These are phyloP conservation scores for Eremobia ochroleuca DNA, from an alignment of 2,888 invertebrate species.

Conservation along the genomic window DNA sequence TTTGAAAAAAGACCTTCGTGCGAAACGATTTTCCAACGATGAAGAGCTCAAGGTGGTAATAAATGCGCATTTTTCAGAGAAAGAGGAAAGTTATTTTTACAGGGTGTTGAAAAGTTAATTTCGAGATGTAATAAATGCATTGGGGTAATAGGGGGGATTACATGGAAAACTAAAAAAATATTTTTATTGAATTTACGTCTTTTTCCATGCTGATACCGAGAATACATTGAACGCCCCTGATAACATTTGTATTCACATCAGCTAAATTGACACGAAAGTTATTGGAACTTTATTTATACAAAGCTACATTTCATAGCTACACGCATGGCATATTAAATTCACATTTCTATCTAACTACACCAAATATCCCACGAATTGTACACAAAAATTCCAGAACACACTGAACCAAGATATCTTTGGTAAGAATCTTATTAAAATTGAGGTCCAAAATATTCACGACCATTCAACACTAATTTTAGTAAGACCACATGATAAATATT, in stretches of 20 bases:
- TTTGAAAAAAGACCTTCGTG: too few relatives aligned
- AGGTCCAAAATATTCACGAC: background rate
- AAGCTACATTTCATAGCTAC: background rate
- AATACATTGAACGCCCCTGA: too few relatives aligned
- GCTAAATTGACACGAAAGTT: background rate
- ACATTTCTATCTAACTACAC: background rate
- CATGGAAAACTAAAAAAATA: too few relatives aligned
- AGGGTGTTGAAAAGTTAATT: too few relatives aligned
- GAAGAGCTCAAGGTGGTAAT: too few relatives aligned
- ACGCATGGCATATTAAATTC: background rate
- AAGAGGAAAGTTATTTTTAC: too few relatives aligned
- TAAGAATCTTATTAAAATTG: background rate
- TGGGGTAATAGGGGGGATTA: too few relatives aligned
- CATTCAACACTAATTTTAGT: conserved; percentile 17
- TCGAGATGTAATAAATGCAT: too few relatives aligned
- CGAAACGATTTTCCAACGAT: too few relatives aligned
- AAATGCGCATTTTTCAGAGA: too few relatives aligned
- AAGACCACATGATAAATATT: conserved; percentile 39
- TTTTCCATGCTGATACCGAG: too few relatives aligned
- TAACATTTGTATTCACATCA: conserved; percentile 19
- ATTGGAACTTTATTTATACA: background rate
- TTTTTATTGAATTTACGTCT: too few relatives aligned
- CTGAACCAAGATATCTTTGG: background rate
- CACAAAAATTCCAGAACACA: background rate
- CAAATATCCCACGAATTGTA: background rate